These are phyloP conservation scores for Peribatodes rhomboidaria DNA, from an alignment of 2,888 invertebrate species.

Conservation along the genomic window DNA sequence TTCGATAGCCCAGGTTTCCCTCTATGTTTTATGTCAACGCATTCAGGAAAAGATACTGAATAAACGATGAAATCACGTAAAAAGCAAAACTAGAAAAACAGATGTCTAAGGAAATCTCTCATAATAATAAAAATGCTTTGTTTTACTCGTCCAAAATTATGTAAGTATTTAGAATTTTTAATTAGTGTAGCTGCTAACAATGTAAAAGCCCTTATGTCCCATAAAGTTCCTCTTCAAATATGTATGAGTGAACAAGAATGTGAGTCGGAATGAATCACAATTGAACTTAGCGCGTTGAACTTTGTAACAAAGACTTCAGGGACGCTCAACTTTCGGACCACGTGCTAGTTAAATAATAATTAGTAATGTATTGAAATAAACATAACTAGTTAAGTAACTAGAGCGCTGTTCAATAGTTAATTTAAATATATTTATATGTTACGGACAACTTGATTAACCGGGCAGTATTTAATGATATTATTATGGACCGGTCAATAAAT, in stretches of 20 bases:
- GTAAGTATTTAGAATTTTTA: background rate
- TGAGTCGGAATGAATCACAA: conserved; percentile 25
- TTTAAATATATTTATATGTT: too few relatives aligned
- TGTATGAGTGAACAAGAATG: conserved; percentile 33
- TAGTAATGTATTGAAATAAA: background rate
- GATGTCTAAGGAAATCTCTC: too few relatives aligned
- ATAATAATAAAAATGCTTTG: background rate
- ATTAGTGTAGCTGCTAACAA: background rate
- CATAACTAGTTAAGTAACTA: too few relatives aligned
- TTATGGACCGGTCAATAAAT: too few relatives aligned
- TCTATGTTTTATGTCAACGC: too few relatives aligned
- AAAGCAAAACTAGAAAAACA: background rate
- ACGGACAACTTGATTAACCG: too few relatives aligned
- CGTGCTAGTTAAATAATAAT: background rate
- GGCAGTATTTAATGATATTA: too few relatives aligned
- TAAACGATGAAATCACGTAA: too few relatives aligned
- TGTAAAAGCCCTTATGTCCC: conserved; percentile 9
- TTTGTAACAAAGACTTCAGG: conserved; percentile 30
- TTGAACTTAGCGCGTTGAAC: conserved; percentile 32
- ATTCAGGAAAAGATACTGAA: too few relatives aligned
- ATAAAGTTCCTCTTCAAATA: conserved; percentile 23
- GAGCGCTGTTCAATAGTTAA: too few relatives aligned
- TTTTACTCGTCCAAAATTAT: background rate
- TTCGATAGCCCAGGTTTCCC: too few relatives aligned
- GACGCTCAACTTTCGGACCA: conserved; percentile 14